These are phyloP conservation scores for Drosophila suboccidentalis DNA, from an alignment of 2,888 invertebrate species.

Conservation along the genomic window DNA sequence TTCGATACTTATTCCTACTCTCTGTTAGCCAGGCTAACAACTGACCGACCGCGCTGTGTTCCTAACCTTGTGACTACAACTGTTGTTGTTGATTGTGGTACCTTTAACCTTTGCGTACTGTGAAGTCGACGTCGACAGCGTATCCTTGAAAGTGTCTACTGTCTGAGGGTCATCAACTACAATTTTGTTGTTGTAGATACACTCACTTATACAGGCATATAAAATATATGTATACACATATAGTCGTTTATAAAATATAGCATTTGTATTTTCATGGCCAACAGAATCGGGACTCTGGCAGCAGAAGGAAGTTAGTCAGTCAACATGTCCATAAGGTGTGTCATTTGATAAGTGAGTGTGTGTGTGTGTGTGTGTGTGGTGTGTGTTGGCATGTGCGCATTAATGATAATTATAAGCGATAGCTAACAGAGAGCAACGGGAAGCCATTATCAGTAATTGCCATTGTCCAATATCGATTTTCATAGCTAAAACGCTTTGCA, in stretches of 20 bases:
- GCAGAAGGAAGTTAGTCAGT: conserved; percentile 25
- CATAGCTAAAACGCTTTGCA: conserved; percentile 64
- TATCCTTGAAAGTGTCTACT: conserved; percentile 79
- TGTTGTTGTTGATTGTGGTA: conserved; percentile 52
- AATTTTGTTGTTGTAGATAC: conserved; percentile 49
- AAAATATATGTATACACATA: neutral
- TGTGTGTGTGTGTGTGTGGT: conserved; percentile 21
- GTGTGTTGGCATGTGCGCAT: conserved; percentile 34
- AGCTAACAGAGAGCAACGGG: conserved; percentile 15
- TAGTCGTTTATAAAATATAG: conserved; percentile 2
- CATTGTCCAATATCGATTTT: conserved; percentile 77
- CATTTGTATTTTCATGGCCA: conserved; percentile 50
- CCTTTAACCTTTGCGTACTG: conserved; percentile 76
- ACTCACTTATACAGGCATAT: conserved; percentile 4
- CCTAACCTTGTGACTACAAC: conserved; percentile 65
- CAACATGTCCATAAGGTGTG: conserved; percentile 38
- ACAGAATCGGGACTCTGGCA: conserved; percentile 34
- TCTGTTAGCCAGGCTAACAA: conserved; percentile 32
- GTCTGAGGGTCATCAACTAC: conserved; percentile 79
- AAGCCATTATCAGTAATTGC: conserved; percentile 73
- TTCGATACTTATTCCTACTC: conserved; percentile 27
- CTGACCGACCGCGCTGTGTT: conserved; percentile 60
- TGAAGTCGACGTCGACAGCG: conserved; percentile 37
- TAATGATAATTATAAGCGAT: conserved; percentile 58
- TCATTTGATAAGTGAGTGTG: conserved; percentile 26